Base-by-base conservation (phyloP, 2,113 vertebrate genomes). In the Oriolus oriolus region DNA sequence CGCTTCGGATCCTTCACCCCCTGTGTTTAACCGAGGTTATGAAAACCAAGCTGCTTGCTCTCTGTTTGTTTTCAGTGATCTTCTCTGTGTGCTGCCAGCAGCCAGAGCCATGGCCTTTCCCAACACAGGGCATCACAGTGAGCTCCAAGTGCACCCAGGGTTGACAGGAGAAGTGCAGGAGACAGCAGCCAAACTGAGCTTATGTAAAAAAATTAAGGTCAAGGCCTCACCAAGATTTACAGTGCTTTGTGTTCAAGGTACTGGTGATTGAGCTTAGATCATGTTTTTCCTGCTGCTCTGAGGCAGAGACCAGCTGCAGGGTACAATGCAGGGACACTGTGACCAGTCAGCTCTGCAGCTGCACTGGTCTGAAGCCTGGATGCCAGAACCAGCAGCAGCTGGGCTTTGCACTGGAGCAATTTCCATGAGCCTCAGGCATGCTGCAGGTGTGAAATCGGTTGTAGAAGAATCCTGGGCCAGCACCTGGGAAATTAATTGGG, bases 21-120 rank as follows among this genome's bases (percentile, higher is more conserved):
- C 96, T 77, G 90, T 0, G 39, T 91, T 90, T 96, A 96, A 96
- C 95, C 66, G 68, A 96, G 95, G 95, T 96, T 96, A 96, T 52
- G 71, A 93, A 97, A 97, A 96, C 82, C 88, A 74, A 88, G 76
- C 79, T 95, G 87, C 93, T 88, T 39, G 54, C 68, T 80, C 71
- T 95, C 71, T 96, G 85, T 97, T 97, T 97, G 84, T 96, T 96
- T 97, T 96, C 95, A 91, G 92, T 91, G 93, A 96, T 94, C 90
- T 95, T 63, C 75, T 70, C 87, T 80, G 87, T 66, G 71, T 56
- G 85, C 49, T 90, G 82, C 93, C 96, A 96, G 93, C 87, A 93
- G 82, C 85, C 16, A 0, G 75, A 95, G 83, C 71, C 71, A 21
- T 52, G 95, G 87, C 92, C 95, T 95, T 91, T 94, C 88, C 87